Percentiles rank a stretch among this genome's conserved stretches.
Conservation (phyloP, 2,113 vertebrate species). For the Falco punctatus region DNA sequence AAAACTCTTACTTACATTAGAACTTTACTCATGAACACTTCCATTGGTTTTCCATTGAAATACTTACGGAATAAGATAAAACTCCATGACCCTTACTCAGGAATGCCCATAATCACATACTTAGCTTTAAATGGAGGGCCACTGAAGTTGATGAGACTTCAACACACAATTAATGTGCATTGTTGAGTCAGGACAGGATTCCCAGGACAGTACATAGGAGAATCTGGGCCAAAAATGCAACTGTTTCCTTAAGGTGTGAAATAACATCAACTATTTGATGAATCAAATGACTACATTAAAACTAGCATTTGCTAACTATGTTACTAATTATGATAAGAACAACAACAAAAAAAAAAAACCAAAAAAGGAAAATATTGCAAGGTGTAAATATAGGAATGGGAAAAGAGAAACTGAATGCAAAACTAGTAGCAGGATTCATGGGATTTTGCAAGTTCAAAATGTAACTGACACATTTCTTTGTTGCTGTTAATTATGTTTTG, state of each 20-base stretch:
- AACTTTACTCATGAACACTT: neutral
- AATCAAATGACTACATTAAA: neutral
- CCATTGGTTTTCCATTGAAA: neutral
- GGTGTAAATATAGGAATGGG: neutral
- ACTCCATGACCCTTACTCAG: neutral
- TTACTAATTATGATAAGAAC: neutral
- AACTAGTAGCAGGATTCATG: neutral
- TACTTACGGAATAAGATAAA: neutral
- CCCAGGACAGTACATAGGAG: neutral
- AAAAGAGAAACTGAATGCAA: neutral
- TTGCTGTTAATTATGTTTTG: conserved; percentile 58
- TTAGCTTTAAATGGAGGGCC: neutral
- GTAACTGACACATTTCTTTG: conserved; percentile 44
- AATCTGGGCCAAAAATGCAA: neutral
- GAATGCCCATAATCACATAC: neutral
- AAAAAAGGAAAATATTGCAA: neutral
- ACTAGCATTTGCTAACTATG: neutral
- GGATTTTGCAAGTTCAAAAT: conserved; percentile 43
- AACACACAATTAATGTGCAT: neutral
- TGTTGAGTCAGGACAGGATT: neutral
- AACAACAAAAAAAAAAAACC: neutral
- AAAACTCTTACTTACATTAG: neutral
- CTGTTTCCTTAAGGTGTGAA: neutral
- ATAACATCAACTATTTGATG: neutral
- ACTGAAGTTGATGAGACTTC: neutral